Evolutionary conservation across 2,797 vertebrate genomes (phyloP), one percentile per base, ranked within the genome.

Genomic region (Bufotes viridis): DNA sequence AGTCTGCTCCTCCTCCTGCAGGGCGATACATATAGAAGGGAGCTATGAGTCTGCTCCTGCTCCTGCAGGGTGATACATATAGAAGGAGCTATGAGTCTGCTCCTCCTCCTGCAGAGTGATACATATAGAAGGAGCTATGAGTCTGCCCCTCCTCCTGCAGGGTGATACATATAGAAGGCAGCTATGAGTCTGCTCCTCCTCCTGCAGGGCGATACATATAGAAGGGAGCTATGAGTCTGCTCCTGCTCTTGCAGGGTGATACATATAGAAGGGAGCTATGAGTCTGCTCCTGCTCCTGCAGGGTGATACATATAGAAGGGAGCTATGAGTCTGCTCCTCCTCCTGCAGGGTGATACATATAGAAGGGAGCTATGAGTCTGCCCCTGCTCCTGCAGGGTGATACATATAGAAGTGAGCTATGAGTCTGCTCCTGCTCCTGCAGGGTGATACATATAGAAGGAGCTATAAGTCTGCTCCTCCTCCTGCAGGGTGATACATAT

Each of bases 131-230:
- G n/a, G 61, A 82, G 79, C 29, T 82, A 26, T 67, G 65, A 67
- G 61, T 26, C 12, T 67, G n/a, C n/a, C 11, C n/a, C 65, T 67
- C 57, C 63, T 3, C 78, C 76, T 81, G 61, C 9, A 12, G 20
- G 58, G 78, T 60, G 42, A 72, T 18, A 63, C 61, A 22, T 84
- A 69, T 42, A 58, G 74, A 15, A 57, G 22, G n/a, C 60, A 55
- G 81, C 80, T 82, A 61, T 76, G 70, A 76, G 49, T 78, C 60
- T 87, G 60, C 60, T 1, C 74, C 74, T 53, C 29, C 72, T 20
- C 58, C 84, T 69, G 72, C 20, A 49, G 42, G 42, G 82, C 70
- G 80, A 67, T 34, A 67, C 34, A 81, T 34, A 53, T n/a, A 63
- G 18, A 76, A 58, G n/a, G 78, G 61, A 82, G 79, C 29, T 82